These are phyloP conservation scores for Iphiclides podalirius DNA, from an alignment of 2,888 invertebrate genomes.

Conservation along the genomic window DNA sequence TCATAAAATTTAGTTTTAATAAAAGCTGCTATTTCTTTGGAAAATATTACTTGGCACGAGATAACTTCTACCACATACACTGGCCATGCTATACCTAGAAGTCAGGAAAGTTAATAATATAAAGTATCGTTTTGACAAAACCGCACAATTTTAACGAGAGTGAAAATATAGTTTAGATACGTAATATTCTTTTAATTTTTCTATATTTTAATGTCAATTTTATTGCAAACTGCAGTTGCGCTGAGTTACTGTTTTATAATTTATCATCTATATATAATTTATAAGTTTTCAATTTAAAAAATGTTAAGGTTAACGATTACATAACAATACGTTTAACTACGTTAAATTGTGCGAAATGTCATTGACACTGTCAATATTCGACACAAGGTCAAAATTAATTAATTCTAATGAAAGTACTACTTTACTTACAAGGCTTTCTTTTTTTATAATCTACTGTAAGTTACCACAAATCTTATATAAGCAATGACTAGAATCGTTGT, in stretches of 20 bases:
- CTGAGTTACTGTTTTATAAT: too few relatives aligned
- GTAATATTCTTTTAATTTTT: too few relatives aligned
- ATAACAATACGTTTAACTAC: background rate
- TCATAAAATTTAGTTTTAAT: background rate
- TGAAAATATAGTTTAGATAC: too few relatives aligned
- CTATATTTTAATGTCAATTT: too few relatives aligned
- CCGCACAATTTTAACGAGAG: background rate
- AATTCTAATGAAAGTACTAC: background rate
- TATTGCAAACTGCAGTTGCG: too few relatives aligned
- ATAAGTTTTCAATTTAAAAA: too few relatives aligned
- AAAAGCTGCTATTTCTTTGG: conserved; percentile 12
- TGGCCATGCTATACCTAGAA: conserved; percentile 25
- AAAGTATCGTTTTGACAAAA: background rate
- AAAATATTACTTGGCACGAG: conserved; percentile 58
- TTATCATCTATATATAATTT: too few relatives aligned
- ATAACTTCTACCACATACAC: conserved; percentile 45
- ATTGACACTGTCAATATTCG: too few relatives aligned
- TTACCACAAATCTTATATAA: conserved; percentile 3
- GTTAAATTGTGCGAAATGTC: background rate
- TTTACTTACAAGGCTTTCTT: background rate
- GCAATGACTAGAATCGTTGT: conserved; percentile 8
- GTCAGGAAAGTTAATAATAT: background rate
- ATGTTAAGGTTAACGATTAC: too few relatives aligned
- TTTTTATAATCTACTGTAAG: conserved; percentile 1
- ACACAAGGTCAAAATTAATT: too few relatives aligned